These are phyloP conservation scores for Drosophila multiciliata DNA, from an alignment of 2,888 invertebrate genomes.

Conservation along the genomic window DNA sequence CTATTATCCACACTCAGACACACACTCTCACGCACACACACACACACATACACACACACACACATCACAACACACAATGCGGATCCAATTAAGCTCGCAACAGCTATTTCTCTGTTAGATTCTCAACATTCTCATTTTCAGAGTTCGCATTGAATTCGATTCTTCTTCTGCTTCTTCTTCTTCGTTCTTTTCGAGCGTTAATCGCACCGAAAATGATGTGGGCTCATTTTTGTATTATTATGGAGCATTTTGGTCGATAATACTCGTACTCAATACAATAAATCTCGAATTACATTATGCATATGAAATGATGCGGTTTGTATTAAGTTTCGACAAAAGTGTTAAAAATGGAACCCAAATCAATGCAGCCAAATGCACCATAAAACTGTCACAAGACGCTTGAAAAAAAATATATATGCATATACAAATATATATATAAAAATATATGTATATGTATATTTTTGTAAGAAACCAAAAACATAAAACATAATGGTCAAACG, in stretches of 20 bases:
- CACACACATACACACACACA: slow-evolving; percentile 4
- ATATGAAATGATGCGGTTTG: slow-evolving; percentile 70
- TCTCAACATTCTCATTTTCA: slow-evolving; percentile 15
- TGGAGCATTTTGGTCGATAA: slow-evolving; percentile 46
- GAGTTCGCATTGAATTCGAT: slow-evolving; percentile 18
- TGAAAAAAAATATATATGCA: neutral
- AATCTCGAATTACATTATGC: slow-evolving; percentile 73
- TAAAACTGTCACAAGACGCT: slow-evolving; percentile 71
- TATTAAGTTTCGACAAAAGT: slow-evolving; percentile 72
- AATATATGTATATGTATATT: neutral
- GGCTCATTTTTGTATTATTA: slow-evolving; percentile 39
- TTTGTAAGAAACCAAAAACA: slow-evolving; percentile 33
- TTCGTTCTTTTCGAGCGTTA: slow-evolving; percentile 46
- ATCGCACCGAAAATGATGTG: slow-evolving; percentile 74
- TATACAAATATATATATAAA: neutral
- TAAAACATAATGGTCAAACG: slow-evolving; percentile 69
- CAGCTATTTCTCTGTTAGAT: slow-evolving; percentile 39
- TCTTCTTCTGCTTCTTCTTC: neutral
- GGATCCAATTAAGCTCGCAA: slow-evolving; percentile 69
- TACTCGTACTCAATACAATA: slow-evolving; percentile 65
- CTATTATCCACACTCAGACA: slow-evolving; percentile 68
- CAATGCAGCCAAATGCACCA: slow-evolving; percentile 69
- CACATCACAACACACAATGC: slow-evolving; percentile 41
- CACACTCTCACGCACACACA: slow-evolving; percentile 20
- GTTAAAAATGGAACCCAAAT: slow-evolving; percentile 65